These are phyloP conservation scores for Acheta domesticus DNA, from an alignment of 2,888 invertebrate genomes.

Conservation along the genomic window DNA sequence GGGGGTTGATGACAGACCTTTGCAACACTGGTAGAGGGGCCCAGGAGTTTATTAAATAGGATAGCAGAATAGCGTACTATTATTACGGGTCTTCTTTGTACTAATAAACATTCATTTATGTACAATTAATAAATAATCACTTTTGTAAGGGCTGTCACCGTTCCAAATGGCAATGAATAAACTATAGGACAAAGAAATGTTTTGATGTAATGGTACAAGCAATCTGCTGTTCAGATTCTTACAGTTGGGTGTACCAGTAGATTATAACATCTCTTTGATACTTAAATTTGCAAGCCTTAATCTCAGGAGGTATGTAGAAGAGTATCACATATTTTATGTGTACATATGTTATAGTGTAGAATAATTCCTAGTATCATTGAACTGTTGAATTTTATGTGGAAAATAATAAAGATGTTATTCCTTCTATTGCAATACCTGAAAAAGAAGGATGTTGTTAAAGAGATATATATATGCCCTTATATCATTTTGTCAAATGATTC, in stretches of 20 bases:
- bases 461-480: constrained; percentile 3
- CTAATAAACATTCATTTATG: too few species aligned
- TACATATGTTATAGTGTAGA: constrained; percentile 9
- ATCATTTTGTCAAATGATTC: background rate
- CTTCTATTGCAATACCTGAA: constrained; percentile 18
- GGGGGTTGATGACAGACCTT: background rate
- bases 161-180: background rate
- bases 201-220: background rate
- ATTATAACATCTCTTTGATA: background rate
- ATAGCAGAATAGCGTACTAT: too few species aligned
- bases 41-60: too few species aligned
- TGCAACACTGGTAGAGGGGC: too few species aligned
- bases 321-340: constrained; percentile 4
- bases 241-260: background rate
- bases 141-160: background rate
- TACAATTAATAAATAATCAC: too few species aligned
- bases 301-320: constrained; percentile 10
- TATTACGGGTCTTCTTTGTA: too few species aligned
- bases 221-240: background rate
- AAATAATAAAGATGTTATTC: constrained; percentile 18
- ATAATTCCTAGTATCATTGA: background rate
- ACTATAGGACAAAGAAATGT: constrained; percentile 5
- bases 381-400: constrained; percentile 18
- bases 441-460: background rate
- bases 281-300: constrained; percentile 2